phyloP scores from a whole-genome alignment of 2,797 vertebrate species.

The Lutjanus campechanus region DNA sequence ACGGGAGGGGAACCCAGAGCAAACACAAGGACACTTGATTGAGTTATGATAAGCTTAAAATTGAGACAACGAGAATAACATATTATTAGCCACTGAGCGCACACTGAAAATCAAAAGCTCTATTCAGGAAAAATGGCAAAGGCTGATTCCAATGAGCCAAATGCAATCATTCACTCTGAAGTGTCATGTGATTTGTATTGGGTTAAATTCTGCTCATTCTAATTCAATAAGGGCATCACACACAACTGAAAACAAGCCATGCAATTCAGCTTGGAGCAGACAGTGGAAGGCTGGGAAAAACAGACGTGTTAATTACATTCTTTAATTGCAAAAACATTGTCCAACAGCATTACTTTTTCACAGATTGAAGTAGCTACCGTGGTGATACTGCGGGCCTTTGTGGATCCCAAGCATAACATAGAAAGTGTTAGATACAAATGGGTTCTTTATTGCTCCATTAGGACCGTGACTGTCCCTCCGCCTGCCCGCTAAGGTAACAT shows the following conservation, averaged over 20 bases:
- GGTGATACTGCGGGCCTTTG: neutral
- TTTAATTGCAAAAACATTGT: conserved; percentile 32
- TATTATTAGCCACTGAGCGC: conserved; percentile 34
- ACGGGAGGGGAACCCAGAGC: conserved; percentile 36
- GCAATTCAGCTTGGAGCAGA: conserved; percentile 5
- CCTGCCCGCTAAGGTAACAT: conserved; percentile 31
- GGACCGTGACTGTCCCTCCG: conserved; percentile 11
- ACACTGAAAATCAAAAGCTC: conserved; percentile 40
- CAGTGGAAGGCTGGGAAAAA: conserved; percentile 12
- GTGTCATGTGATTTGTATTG: conserved; percentile 67
- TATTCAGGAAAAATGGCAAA: conserved; percentile 40
- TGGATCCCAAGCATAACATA: neutral
- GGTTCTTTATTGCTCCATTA: conserved; percentile 46
- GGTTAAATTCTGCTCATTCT: conserved; percentile 50
- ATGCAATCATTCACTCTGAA: conserved; percentile 67
- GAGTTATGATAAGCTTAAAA: conserved; percentile 45
- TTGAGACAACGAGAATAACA: conserved; percentile 37
- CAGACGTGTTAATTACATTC: conserved; percentile 32
- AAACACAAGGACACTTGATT: conserved; percentile 50
- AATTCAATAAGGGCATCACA: conserved; percentile 62
- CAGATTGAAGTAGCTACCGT: conserved; percentile 17
- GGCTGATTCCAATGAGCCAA: conserved; percentile 75
- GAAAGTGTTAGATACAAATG: conserved; percentile 48
- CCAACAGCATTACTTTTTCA: conserved; percentile 12
- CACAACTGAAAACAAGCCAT: conserved; percentile 37